These are phyloP conservation scores for Holcopasites calliopsidis DNA, from an alignment of 1,140 invertebrate genomes.

Conservation along the genomic window DNA sequence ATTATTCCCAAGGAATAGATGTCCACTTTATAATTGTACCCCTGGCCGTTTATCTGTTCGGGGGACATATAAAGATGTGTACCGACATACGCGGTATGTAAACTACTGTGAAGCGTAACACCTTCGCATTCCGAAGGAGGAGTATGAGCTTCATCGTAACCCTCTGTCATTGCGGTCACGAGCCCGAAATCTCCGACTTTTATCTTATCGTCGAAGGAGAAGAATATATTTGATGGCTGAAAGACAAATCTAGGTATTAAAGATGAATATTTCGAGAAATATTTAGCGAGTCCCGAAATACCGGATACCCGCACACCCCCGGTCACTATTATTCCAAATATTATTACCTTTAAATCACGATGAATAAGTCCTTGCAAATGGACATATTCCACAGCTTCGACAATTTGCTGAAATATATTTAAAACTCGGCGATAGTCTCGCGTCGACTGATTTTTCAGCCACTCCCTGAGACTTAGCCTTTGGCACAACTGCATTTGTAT, in stretches of 20 bases:
- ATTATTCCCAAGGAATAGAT: constrained; percentile 98
- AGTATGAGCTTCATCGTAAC: constrained; percentile 77
- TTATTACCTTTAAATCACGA: constrained; percentile 94
- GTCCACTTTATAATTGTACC: constrained; percentile 97
- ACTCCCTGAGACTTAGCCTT: constrained; percentile 93
- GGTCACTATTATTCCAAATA: not conserved
- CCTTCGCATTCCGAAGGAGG: constrained; percentile 57
- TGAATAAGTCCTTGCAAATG: constrained; percentile 95
- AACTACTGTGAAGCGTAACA: constrained; percentile 49
- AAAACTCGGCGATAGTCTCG: constrained; percentile 81
- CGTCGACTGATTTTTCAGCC: constrained; percentile 84
- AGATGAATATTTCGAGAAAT: no score
- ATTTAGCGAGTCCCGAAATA: no score
- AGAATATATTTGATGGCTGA: constrained; percentile 97
- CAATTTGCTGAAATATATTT: constrained; percentile 94
- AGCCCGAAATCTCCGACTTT: constrained; percentile 99
- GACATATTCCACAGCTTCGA: constrained; percentile 96
- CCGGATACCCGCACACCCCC: no score
- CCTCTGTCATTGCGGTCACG: constrained; percentile 90
- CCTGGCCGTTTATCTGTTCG: constrained; percentile 89
- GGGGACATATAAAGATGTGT: constrained; percentile 98
- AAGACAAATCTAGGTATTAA: no score
- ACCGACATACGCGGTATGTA: constrained; percentile 88
- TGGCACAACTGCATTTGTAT: constrained; percentile 99
- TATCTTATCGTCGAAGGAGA: constrained; percentile 92